These are phyloP conservation scores for Galbula dea DNA, from an alignment of 2,113 vertebrate genomes.

Conservation along the genomic window DNA sequence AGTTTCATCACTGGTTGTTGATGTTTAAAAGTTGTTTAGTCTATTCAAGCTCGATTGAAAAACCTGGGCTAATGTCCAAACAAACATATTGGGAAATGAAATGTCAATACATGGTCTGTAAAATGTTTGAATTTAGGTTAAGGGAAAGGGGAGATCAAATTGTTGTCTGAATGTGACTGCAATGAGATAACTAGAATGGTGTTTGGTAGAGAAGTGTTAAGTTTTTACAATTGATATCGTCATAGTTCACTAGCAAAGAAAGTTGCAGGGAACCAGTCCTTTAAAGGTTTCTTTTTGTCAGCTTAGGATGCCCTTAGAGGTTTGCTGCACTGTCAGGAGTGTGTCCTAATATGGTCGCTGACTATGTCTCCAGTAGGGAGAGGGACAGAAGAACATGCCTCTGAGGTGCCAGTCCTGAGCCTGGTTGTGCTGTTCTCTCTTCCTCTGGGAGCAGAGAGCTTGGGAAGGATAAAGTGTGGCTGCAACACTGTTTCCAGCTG, in stretches of 20 bases:
- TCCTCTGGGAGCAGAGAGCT: neutral
- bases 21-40: neutral
- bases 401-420: neutral
- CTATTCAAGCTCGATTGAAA: neutral
- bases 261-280: neutral
- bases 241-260: neutral
- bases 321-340: neutral
- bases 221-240: neutral
- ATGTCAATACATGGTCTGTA: neutral
- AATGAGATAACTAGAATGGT: neutral
- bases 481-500: neutral
- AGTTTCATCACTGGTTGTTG: neutral
- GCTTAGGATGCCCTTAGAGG: neutral
- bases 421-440: neutral
- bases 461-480: neutral
- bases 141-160: neutral
- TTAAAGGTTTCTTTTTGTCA: neutral
- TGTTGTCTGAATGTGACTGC: neutral
- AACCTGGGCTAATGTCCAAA: neutral
- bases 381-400: neutral
- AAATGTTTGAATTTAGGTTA: neutral
- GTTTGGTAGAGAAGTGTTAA: neutral
- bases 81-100: neutral
- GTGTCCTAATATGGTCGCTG: neutral
- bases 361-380: neutral